These are phyloP conservation scores for Trachelus stipa DNA, from an alignment of 2,888 invertebrate species.

Conservation along the genomic window DNA sequence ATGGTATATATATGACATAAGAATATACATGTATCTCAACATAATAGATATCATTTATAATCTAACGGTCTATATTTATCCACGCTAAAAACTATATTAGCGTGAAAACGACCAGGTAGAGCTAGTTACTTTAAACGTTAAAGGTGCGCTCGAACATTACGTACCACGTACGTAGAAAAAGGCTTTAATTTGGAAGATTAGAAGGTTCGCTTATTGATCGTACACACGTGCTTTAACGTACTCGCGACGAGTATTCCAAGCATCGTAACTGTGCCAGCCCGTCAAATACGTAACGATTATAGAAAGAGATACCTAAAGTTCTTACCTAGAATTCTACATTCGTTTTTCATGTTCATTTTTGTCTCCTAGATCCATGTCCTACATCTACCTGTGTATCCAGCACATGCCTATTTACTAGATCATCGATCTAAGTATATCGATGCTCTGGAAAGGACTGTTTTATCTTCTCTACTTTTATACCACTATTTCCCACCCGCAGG, in stretches of 20 bases:
- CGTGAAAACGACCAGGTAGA: neutral
- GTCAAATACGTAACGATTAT: conserved; percentile 34
- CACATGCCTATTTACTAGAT: neutral
- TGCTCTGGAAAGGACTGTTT: neutral
- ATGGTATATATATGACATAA: neutral
- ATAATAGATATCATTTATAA: neutral
- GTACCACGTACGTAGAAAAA: neutral
- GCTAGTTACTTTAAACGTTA: neutral
- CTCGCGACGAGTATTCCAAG: conserved; percentile 30
- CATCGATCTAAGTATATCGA: no score
- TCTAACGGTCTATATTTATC: neutral
- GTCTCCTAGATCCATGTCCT: neutral
- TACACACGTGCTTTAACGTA: conserved; percentile 55
- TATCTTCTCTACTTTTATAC: neutral
- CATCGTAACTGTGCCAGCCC: conserved; percentile 59
- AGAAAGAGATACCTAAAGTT: neutral
- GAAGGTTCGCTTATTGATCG: conserved; percentile 58
- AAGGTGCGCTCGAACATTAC: neutral
- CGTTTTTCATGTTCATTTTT: neutral
- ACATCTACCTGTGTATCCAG: neutral
- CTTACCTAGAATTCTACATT: neutral
- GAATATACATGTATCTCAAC: neutral
- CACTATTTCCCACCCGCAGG: conserved; percentile 5
- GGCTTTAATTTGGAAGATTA: conserved; percentile 40
- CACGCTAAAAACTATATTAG: neutral